phyloP scores from a whole-genome alignment of 1,140 invertebrate genomes.

The Archivesica marissinica region DNA sequence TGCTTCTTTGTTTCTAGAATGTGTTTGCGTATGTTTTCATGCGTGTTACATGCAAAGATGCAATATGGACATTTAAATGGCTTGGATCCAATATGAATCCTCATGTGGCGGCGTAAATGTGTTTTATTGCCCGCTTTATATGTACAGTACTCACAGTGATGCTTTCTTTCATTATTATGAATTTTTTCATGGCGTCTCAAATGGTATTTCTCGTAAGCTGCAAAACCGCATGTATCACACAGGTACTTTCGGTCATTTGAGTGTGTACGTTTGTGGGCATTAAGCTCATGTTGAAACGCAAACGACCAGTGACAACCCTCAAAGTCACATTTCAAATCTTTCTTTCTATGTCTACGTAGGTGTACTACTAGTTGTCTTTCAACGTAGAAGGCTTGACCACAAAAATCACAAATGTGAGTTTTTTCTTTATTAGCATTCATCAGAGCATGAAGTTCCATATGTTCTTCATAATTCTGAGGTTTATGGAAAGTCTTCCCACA shows the following conservation, averaged over 20 bases:
- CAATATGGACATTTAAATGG: slow-evolving; percentile 92
- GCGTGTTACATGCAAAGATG: slow-evolving; percentile 90
- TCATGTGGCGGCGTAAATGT: slow-evolving; percentile 86
- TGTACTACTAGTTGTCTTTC: slow-evolving; percentile 87
- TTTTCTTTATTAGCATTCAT: slow-evolving; percentile 74
- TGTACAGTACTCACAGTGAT: slow-evolving; percentile 90
- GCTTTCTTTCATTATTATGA: slow-evolving; percentile 87
- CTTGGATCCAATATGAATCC: slow-evolving; percentile 93
- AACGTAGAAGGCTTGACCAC: slow-evolving; percentile 86
- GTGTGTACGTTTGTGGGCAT: slow-evolving; percentile 77
- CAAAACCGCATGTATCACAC: slow-evolving; percentile 88
- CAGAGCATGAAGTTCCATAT: slow-evolving; percentile 74
- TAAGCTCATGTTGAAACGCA: slow-evolving; percentile 80
- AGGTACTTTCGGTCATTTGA: slow-evolving; percentile 85
- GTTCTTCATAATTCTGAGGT: slow-evolving; percentile 69
- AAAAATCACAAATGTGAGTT: slow-evolving; percentile 86
- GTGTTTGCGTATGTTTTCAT: slow-evolving; percentile 95
- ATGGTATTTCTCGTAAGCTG: slow-evolving; percentile 91
- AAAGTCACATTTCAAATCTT: slow-evolving; percentile 87
- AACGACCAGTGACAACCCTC: slow-evolving; percentile 83
- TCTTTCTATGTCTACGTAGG: slow-evolving; percentile 86
- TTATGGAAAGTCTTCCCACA: slow-evolving; percentile 80
- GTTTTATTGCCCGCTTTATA: slow-evolving; percentile 80
- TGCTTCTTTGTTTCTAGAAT: slow-evolving; percentile 91
- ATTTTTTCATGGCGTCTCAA: slow-evolving; percentile 86